Percentiles rank a stretch among this genome's conserved stretches.
Evolutionary conservation across 2,888 invertebrate species (phyloP).

Genomic region (Pristionchus arcanus): DNA sequence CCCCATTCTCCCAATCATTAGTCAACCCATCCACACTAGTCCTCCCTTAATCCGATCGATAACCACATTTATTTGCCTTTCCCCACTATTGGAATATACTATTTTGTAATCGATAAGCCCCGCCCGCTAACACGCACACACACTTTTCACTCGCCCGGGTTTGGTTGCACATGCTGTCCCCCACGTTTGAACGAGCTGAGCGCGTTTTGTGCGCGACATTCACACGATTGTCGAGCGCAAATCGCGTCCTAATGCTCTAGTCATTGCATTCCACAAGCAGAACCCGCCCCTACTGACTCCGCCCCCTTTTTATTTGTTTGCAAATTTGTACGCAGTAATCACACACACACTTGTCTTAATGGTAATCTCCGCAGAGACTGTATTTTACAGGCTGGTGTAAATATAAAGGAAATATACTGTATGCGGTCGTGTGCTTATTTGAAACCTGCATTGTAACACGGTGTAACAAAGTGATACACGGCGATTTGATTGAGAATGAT

Average conservation of each 20-base stretch:
- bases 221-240: not conserved
- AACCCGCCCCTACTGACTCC: slow-evolving; percentile 13
- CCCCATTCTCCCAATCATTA: not conserved
- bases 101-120: not conserved
- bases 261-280: slow-evolving; percentile 17
- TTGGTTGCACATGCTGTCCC: slow-evolving; percentile 15
- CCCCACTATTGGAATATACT: not conserved
- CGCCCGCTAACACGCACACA: not conserved
- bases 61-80: not conserved
- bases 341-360: not conserved
- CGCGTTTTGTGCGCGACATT: not conserved
- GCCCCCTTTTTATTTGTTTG: slow-evolving; percentile 3
- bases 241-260: slow-evolving; percentile 3
- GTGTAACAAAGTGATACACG: not conserved
- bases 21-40: not conserved
- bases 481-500: not conserved
- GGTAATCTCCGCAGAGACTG: slow-evolving; percentile 15
- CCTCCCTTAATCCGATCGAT: not conserved
- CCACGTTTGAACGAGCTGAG: not conserved
- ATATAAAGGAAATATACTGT: slow-evolving; percentile 22
- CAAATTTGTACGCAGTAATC: slow-evolving; percentile 28
- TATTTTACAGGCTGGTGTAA: slow-evolving; percentile 15
- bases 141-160: not conserved
- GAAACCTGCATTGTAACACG: not conserved
- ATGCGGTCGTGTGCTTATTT: not conserved